Evolutionary conservation across 2,797 vertebrate species (phyloP).

Genomic region (Pelodytes ibericus): DNA sequence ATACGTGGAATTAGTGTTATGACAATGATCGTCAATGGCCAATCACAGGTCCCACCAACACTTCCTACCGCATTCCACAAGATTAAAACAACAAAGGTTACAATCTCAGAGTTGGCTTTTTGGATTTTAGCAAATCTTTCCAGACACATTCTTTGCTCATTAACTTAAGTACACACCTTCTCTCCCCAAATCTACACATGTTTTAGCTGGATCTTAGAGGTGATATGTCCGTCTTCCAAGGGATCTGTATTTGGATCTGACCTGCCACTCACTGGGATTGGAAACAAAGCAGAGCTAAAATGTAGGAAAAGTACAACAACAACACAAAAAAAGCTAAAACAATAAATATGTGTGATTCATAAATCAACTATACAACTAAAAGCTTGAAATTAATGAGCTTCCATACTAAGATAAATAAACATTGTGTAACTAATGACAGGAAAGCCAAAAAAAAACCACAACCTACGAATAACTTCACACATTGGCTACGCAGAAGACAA

Average conservation of each 20-base stretch:
- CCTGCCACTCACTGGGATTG: conserved; percentile 9
- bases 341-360: conserved; percentile 32
- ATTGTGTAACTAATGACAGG: conserved; percentile 36
- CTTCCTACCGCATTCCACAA: no score
- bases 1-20: no score
- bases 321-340: conserved; percentile 3
- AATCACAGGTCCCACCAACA: no score
- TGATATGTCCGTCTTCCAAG: neutral
- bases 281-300: conserved; percentile 42
- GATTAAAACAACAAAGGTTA: no score
- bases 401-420: conserved; percentile 28
- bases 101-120: no score
- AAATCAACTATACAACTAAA: conserved; percentile 27
- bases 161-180: no score
- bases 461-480: conserved; percentile 40
- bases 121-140: neutral
- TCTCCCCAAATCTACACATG: neutral
- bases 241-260: neutral
- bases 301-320: conserved; percentile 32
- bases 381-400: conserved; percentile 28
- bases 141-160: neutral
- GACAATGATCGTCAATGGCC: no score
- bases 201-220: no score
- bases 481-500: neutral
- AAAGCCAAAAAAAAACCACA: conserved; percentile 17